Conservation (phyloP, 92 coral and sea anemone genomes). For the Nematostella vectensis region DNA sequence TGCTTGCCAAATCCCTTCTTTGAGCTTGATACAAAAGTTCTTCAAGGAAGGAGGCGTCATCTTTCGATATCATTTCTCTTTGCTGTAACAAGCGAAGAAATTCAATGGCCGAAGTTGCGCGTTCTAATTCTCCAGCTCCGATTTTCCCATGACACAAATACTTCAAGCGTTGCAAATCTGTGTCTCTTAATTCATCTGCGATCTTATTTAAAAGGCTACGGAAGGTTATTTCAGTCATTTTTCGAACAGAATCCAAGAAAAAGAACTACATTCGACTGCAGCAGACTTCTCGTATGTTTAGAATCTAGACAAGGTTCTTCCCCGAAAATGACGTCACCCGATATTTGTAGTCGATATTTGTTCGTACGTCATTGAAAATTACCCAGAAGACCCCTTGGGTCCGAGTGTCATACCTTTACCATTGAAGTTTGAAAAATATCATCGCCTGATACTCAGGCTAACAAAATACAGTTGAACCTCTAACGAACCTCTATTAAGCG, state of each 20-base stretch:
- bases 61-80: conserved; percentile 35
- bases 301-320: too few relatives aligned
- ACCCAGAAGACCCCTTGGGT: too few relatives aligned
- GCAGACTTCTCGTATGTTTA: too few relatives aligned
- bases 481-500: too few relatives aligned
- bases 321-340: too few relatives aligned
- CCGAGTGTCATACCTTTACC: too few relatives aligned
- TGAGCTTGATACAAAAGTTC: conserved; percentile 26
- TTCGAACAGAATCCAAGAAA: not conserved
- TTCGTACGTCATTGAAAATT: too few relatives aligned
- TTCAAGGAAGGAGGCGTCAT: conserved; percentile 29
- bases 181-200: conserved; percentile 41
- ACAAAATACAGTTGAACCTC: too few relatives aligned
- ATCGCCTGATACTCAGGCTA: too few relatives aligned
- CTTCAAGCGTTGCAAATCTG: conserved; percentile 58
- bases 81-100: conserved; percentile 39
- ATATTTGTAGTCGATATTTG: too few relatives aligned
- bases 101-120: conserved; percentile 17
- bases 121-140: conserved; percentile 44
- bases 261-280: too few relatives aligned
- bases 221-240: conserved; percentile 7
- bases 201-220: conserved; percentile 18
- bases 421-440: too few relatives aligned
- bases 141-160: conserved; percentile 51
- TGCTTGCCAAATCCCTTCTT: conserved; percentile 60